Evolutionary conservation across 2,113 vertebrate species (phyloP).

Genomic region (Chlorocebus sabaeus): DNA sequence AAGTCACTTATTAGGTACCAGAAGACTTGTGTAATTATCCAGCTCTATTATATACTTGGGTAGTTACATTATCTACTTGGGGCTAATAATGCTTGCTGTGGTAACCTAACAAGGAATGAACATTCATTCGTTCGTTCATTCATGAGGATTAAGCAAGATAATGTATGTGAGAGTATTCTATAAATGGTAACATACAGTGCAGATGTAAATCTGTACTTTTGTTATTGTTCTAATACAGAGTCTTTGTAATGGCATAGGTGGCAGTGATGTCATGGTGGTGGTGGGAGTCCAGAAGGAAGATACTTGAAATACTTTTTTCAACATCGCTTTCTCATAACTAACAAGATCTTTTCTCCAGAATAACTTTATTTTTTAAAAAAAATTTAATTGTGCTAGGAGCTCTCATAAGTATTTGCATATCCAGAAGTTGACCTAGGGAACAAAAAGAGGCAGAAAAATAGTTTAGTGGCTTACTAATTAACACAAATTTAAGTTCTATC

Average conservation of each 20-base stretch:
- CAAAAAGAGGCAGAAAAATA: slow-evolving; percentile 38
- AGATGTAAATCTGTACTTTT: not conserved
- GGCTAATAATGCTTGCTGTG: not conserved
- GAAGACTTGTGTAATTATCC: not conserved
- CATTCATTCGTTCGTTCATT: not conserved
- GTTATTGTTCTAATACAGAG: not conserved
- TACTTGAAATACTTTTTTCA: not conserved
- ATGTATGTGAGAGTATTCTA: not conserved
- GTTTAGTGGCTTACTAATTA: not conserved
- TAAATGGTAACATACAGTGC: not conserved
- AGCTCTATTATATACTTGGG: not conserved
- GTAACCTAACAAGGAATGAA: not conserved
- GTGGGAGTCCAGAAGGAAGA: not conserved
- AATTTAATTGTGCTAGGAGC: not conserved
- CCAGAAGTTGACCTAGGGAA: not conserved
- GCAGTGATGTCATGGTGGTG: not conserved
- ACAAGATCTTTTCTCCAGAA: slow-evolving; percentile 11
- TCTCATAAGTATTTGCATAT: not conserved
- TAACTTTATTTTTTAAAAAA: not conserved
- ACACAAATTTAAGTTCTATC: not conserved
- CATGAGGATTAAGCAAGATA: not conserved
- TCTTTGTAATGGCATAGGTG: not conserved
- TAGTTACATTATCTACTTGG: not conserved
- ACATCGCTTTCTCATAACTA: not conserved
- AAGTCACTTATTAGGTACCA: not conserved